These are phyloP conservation scores for Meleagris gallopavo DNA, from an alignment of 2,113 vertebrate species.

Conservation along the genomic window DNA sequence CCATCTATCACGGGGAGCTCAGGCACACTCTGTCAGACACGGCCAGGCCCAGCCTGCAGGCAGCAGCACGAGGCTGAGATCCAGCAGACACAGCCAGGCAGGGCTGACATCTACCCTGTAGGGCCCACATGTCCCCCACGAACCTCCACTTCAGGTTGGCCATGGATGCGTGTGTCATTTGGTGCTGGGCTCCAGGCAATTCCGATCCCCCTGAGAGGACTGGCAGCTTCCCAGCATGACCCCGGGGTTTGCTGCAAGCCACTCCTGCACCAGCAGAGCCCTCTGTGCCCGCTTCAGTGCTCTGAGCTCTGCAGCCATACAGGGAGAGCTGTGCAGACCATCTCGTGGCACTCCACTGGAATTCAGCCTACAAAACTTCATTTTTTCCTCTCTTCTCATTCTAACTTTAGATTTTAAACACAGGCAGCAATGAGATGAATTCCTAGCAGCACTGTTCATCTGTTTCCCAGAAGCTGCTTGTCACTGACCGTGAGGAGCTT, in stretches of 20 bases:
- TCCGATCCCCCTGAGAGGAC: not conserved
- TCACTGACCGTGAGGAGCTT: constrained; percentile 44
- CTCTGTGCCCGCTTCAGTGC: not conserved
- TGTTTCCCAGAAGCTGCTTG: constrained; percentile 62
- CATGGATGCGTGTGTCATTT: not conserved
- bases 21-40: not conserved
- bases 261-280: not conserved
- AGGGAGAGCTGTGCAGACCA: constrained; percentile 31
- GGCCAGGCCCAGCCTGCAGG: not conserved
- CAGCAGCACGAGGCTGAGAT: not conserved
- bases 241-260: not conserved
- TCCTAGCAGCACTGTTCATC: constrained; percentile 64
- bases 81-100: not conserved
- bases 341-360: constrained; percentile 24
- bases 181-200: not conserved
- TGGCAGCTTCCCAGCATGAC: not conserved
- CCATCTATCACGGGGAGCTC: constrained; percentile 14
- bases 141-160: rapidly evolving
- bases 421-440: constrained; percentile 54
- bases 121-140: too few species aligned
- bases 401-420: constrained; percentile 70
- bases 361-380: constrained; percentile 29
- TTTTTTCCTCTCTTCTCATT: not conserved
- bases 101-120: not conserved
- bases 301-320: constrained; percentile 33